Evolutionary conservation across 2,888 invertebrate species (phyloP), one percentile per base, ranked within the genome.

Genomic region (Epicampocera succincta): DNA sequence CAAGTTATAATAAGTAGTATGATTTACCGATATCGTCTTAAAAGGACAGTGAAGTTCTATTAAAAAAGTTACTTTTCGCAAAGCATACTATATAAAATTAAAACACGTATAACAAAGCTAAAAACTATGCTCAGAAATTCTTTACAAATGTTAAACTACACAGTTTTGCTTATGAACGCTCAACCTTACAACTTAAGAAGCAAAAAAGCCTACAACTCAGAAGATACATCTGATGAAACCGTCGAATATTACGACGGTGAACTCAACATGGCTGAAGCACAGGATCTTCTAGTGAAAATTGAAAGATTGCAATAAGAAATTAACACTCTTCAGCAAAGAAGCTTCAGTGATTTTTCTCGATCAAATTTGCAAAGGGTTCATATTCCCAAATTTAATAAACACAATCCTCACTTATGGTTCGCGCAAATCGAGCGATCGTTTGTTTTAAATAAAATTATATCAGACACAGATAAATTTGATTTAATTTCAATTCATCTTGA

Each of bases 371-470:
- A 44, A 17, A 44, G 13, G 12, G 56, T 69, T 3, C 69, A 69
- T 17, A 58, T 56, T 19, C 74, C 65, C 6, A 75, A 66, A 29
- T 75, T 75, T 29, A 68, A 60, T 17, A 63, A 75, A 56, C n/a
- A 48, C 6, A 66, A 66, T 46, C 66, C 75, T 4, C 75, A 75
- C 17, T 48, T 75, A 19, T 75, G 66, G 66, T 66, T 66, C 52
- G 75, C 74, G 19, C 65, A 74, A 50, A 21, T 74, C n/a, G 66
- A 75, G 25, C 52, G 56, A 15, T 74, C 63, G 17, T 74, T 74
- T 54, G 19, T 56, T 12, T 61, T 15, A 17, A 29, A 13, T 33
- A 15, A 25, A 38, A 19, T 61, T 12, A 33, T 38, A 21, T 19
- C 38, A 8, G 74, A 74, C 13, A 38, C 29, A 2, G 65, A 58